Conservation (phyloP, 2,888 invertebrate species). For the Periphyllus acericola region DNA sequence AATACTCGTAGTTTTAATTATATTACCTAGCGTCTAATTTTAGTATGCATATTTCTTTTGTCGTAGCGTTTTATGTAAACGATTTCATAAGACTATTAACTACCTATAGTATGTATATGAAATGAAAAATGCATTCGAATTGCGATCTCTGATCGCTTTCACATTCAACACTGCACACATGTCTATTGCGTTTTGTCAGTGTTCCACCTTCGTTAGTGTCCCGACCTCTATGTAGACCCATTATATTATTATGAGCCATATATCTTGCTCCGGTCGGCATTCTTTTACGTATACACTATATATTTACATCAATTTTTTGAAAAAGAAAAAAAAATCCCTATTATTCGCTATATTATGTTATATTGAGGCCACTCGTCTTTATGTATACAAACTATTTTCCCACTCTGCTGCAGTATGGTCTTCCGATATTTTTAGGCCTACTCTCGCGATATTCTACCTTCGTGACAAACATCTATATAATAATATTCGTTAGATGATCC, state of each 20-base stretch:
- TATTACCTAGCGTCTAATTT: no score
- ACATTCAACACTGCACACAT: constrained; percentile 27
- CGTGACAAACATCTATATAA: constrained; percentile 52
- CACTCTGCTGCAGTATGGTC: not conserved
- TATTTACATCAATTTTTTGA: constrained; percentile 22
- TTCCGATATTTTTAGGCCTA: constrained; percentile 8
- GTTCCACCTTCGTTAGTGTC: constrained; percentile 6
- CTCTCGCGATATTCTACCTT: constrained; percentile 31
- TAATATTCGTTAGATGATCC: constrained; percentile 41
- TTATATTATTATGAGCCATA: constrained; percentile 35
- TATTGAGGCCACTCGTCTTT: constrained; percentile 17
- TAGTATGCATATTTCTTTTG: not conserved
- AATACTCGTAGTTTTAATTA: no score
- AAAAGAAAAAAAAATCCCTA: not conserved
- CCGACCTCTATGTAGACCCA: constrained; percentile 3
- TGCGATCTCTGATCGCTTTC: constrained; percentile 20
- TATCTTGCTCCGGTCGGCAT: constrained; percentile 7
- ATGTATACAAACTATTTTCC: constrained; percentile 3
- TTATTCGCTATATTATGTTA: not conserved
- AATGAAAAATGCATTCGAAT: constrained; percentile 16
- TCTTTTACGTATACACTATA: constrained; percentile 7
- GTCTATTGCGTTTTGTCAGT: constrained; percentile 15
- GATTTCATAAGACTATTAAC: not conserved
- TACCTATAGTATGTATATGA: not conserved
- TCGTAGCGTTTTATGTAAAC: not conserved